Evolutionary conservation across 2,113 vertebrate species (phyloP), one percentile per base, ranked within the genome.

Genomic region (Salvator merianae): DNA sequence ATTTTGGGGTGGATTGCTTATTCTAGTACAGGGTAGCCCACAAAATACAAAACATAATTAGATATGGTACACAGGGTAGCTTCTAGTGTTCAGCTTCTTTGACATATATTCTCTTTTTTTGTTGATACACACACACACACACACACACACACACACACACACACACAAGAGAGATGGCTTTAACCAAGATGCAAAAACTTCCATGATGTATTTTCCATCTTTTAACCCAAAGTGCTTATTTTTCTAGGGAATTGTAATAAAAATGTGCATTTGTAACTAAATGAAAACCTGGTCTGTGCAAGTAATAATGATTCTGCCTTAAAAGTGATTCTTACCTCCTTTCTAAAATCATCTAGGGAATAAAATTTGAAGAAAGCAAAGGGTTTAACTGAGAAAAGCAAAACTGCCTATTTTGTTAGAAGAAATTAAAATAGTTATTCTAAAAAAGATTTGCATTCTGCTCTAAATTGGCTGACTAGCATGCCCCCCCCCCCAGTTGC

Each of bases 261-360:
- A 89, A 89, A 85, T 84, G 53, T 92, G 32, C 81, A 90, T 92
- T 90, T 85, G 59, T 86, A 84, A 87, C 53, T 78, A 89, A 87
- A 90, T 32, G 0, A 84, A 93, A 90, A 40, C 1, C 40, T 82
- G 65, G 73, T 12, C 66, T 89, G 83, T 91, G 83, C 72, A 93
- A 90, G 89, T 92, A 90, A 66, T 65, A 90, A 75, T 59, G n/a
- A 84, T 71, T 84, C 38, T 72, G 70, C n/a, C 13, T 80, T 88
- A 62, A 83, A 92, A 89, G 40, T 83, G 74, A 66, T 68, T 76
- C 32, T 86, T 87, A 30, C 28, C 3, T 7, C 73, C 66, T 2
- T 81, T 86, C 82, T 86, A 72, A 66, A 32, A 82, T n/a, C 73
- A 91, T 2, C 20, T 50, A 7, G 2, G 24, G 40, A 80, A 86